phyloP scores from a whole-genome alignment of 2,797 vertebrate genomes.

The Sandelia bainsii region DNA sequence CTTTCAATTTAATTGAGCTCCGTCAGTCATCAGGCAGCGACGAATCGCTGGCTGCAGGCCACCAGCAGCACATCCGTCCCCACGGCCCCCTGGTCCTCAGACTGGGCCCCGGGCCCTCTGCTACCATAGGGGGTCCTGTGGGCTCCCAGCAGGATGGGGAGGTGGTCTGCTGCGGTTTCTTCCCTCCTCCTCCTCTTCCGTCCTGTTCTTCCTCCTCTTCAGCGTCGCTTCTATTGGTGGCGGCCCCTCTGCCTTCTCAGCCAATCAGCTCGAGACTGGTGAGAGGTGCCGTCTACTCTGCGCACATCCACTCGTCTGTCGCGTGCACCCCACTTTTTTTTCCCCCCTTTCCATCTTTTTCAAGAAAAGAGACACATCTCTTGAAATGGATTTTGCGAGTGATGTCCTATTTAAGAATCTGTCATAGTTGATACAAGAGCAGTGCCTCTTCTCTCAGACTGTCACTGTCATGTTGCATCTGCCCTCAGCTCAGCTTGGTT shows the following conservation, averaged over 20 bases:
- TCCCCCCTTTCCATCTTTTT: slow-evolving; percentile 28
- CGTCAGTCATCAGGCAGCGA: slow-evolving; percentile 85
- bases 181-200: slow-evolving; percentile 75
- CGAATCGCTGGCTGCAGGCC: slow-evolving; percentile 71
- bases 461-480: slow-evolving; percentile 8
- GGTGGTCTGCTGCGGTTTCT: slow-evolving; percentile 79
- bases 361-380: slow-evolving; percentile 43
- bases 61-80: slow-evolving; percentile 64
- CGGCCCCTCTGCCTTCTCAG: slow-evolving; percentile 81
- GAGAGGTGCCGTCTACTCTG: slow-evolving; percentile 81
- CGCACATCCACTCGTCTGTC: slow-evolving; percentile 59
- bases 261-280: slow-evolving; percentile 87
- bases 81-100: slow-evolving; percentile 71
- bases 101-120: slow-evolving; percentile 75
- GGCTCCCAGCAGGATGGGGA: slow-evolving; percentile 76
- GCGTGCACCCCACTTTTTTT: slow-evolving; percentile 21
- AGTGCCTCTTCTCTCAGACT: slow-evolving; percentile 39
- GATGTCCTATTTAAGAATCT: not conserved
- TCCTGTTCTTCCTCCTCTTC: slow-evolving; percentile 79
- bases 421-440: slow-evolving; percentile 2
- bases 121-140: slow-evolving; percentile 70
- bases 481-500: not conserved
- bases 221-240: slow-evolving; percentile 76
- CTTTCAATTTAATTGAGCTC: slow-evolving; percentile 45
- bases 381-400: slow-evolving; percentile 7